These are phyloP conservation scores for Monopis laevigella DNA, from an alignment of 2,888 invertebrate species.

Conservation along the genomic window DNA sequence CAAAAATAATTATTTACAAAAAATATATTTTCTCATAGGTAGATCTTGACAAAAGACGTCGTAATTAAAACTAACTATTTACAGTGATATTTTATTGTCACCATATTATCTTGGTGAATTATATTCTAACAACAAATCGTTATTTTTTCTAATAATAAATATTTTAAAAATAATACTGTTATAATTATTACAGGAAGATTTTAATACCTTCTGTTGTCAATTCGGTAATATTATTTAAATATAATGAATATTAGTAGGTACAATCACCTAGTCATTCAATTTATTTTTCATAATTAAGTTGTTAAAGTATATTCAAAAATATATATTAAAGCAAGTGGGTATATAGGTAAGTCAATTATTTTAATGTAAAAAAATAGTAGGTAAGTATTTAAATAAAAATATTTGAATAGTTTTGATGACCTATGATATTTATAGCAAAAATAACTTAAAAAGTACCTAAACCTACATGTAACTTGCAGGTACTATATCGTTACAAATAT, in stretches of 20 bases:
- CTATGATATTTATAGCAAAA: too few relatives aligned
- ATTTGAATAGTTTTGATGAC: too few relatives aligned
- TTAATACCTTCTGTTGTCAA: too few relatives aligned
- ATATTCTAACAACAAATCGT: constrained; percentile 8
- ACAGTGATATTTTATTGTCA: constrained; percentile 65
- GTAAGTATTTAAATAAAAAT: too few relatives aligned
- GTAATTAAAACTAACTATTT: constrained; percentile 53
- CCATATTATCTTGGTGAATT: constrained; percentile 55
- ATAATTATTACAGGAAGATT: neutral
- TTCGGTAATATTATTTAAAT: too few relatives aligned
- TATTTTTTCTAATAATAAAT: neutral
- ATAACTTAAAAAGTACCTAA: too few relatives aligned
- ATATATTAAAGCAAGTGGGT: too few relatives aligned
- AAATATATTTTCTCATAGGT: neutral
- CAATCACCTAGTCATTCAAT: neutral
- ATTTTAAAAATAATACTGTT: neutral
- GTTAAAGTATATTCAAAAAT: too few relatives aligned
- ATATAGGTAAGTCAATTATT: too few relatives aligned
- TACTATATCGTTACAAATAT: neutral
- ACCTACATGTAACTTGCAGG: too few relatives aligned
- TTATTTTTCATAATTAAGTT: neutral
- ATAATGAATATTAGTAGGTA: too few relatives aligned
- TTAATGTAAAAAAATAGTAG: too few relatives aligned
- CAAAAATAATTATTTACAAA: constrained; percentile 8
- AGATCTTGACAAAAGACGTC: constrained; percentile 28